These are phyloP conservation scores for Pterostichus madidus DNA, from an alignment of 2,888 invertebrate species.

Conservation along the genomic window DNA sequence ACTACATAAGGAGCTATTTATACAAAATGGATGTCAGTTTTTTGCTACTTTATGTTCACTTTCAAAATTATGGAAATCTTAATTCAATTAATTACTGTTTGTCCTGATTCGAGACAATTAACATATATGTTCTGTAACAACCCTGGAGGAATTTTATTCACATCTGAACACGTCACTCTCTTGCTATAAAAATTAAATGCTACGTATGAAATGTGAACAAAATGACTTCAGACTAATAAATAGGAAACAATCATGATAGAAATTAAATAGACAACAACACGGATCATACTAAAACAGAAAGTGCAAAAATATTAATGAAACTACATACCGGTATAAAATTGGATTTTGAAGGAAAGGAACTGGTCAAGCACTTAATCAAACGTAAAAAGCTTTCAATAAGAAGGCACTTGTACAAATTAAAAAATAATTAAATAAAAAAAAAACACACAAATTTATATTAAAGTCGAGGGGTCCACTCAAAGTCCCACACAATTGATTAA, in stretches of 20 bases:
- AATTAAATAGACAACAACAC: neutral
- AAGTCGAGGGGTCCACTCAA: constrained; percentile 25
- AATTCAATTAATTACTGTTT: constrained; percentile 11
- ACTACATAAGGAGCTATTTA: constrained; percentile 20
- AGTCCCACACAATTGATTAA: constrained; percentile 64
- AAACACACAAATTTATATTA: constrained; percentile 54
- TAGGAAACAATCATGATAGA: constrained; percentile 13
- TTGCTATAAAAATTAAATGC: constrained; percentile 42
- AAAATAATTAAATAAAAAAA: constrained; percentile 60
- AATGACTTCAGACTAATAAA: constrained; percentile 41
- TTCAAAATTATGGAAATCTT: neutral
- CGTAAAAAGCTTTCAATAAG: constrained; percentile 59
- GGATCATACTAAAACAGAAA: constrained; percentile 20
- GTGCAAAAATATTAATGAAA: neutral
- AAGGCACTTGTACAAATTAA: constrained; percentile 66
- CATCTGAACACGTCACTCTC: constrained; percentile 31
- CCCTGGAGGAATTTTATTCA: constrained; percentile 57
- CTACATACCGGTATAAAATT: neutral
- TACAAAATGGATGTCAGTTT: constrained; percentile 11
- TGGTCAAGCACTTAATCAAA: constrained; percentile 51
- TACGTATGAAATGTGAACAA: constrained; percentile 47
- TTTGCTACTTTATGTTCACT: constrained; percentile 2
- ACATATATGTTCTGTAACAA: neutral
- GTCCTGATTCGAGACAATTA: constrained; percentile 18
- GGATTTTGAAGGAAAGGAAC: constrained; percentile 34